Base-by-base conservation (phyloP, 2,888 invertebrate genomes). In the Notodonta dromedarius region DNA sequence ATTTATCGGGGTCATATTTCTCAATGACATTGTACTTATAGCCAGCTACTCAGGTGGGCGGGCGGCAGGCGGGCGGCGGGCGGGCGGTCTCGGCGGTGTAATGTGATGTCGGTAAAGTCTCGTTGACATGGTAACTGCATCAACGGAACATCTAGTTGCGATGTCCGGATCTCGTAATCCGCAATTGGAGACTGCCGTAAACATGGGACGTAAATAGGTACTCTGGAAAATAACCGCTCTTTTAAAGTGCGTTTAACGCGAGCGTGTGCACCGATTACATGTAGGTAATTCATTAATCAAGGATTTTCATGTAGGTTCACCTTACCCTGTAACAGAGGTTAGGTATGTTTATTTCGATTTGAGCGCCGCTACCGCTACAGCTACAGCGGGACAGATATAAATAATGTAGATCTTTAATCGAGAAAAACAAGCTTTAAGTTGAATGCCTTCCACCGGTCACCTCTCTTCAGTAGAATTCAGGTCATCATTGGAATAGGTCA, bases 41-140 rank as follows among this genome's bases (percentile, higher is more conserved):
- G 70, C 70, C 66, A 66, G 24, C 63, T 58, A 24, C 67, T 57
- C 56, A 57, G 61, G 67, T 62, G 61, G 61, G 56, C 55, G 56
- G 61, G 67, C 60, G 61, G 62, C 24, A 24, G 52, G 53, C 13
- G 53, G 39, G 62, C 57, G 57, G 42, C 8, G 70, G 70, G 42
- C 8, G 70, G 70, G 66, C 50, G 66, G 75, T 76, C 79, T 77
- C 81, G 53, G 62, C 56, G 75, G 80, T 66, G 65, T 78, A 66
- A 69, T 80, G 6, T 52, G 24, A 8, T 32, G 32, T 52, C 32
- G 32, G 56, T 68, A 69, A 72, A 75, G 66, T 70, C 68, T 65
- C 62, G 67, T 65, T 63, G 67, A 82, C 80, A 82, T 65, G 75
- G 62, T 74, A 79, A 69, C 62, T 73, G 70, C 80, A 79, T 82